Percentiles rank a stretch among this genome's conserved stretches.
Evolutionary conservation across 2,888 invertebrate genomes (phyloP).

Genomic region (Sinhomidia bicolor): DNA sequence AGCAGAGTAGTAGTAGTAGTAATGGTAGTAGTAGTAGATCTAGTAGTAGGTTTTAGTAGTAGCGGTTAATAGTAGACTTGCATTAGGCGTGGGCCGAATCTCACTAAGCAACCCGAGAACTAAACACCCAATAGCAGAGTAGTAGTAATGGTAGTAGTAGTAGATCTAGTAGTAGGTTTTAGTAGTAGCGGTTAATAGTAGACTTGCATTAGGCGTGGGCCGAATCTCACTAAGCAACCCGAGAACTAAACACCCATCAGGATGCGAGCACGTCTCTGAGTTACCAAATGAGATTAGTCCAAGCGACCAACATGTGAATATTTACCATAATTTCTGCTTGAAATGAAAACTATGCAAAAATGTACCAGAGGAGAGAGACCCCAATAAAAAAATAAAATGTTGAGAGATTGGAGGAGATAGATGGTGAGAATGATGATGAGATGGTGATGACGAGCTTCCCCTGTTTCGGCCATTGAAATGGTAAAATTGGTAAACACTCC

Average conservation of each 20-base stretch:
- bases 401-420: conserved; percentile 1
- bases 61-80: conserved; percentile 76
- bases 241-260: conserved; percentile 76
- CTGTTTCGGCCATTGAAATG: conserved; percentile 18
- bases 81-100: conserved; percentile 81
- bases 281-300: conserved; percentile 99
- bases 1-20: conserved; percentile 52
- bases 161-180: conserved; percentile 54
- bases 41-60: conserved; percentile 56
- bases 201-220: conserved; percentile 80
- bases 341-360: conserved; percentile 45
- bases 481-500: conserved; percentile 20
- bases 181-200: conserved; percentile 72
- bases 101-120: conserved; percentile 80
- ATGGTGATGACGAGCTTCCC: conserved; percentile 20
- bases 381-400: conserved; percentile 15
- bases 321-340: conserved; percentile 38
- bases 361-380: conserved; percentile 8
- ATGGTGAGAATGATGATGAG: not conserved
- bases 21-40: conserved; percentile 56
- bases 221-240: conserved; percentile 81
- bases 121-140: conserved; percentile 68
- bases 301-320: conserved; percentile 78
- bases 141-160: conserved; percentile 53
- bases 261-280: conserved; percentile 88